Conservation (phyloP, 2,113 vertebrate genomes). For the Toxotes chatareus region DNA sequence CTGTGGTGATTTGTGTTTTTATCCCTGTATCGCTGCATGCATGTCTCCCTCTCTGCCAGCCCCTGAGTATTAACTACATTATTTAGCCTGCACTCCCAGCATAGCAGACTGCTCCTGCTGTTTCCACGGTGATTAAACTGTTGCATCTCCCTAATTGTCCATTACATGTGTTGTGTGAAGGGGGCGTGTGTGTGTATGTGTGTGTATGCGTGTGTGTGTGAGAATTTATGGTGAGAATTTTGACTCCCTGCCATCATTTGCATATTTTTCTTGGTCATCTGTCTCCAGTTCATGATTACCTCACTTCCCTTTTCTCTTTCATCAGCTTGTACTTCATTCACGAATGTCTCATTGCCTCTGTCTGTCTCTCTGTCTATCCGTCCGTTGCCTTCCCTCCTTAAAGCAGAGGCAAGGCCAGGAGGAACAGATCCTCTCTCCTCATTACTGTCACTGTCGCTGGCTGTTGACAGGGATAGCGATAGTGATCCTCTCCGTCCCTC, state of each 20-base stretch:
- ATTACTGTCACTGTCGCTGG: constrained; percentile 18
- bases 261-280: neutral
- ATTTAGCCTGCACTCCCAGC: constrained; percentile 25
- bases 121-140: constrained; percentile 63
- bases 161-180: constrained; percentile 17
- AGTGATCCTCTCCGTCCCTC: constrained; percentile 33
- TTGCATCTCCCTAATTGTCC: constrained; percentile 47
- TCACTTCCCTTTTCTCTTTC: neutral
- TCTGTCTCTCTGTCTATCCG: neutral
- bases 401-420: constrained; percentile 3
- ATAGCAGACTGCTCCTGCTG: constrained; percentile 25
- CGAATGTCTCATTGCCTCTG: neutral
- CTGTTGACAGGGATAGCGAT: constrained; percentile 22
- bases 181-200: neutral
- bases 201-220: neutral
- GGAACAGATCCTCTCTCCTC: constrained; percentile 13
- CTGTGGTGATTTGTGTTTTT: constrained; percentile 41
- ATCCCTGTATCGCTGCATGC: neutral
- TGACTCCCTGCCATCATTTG: constrained; percentile 14
- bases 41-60: constrained; percentile 20
- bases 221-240: constrained; percentile 1
- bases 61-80: constrained; percentile 29
- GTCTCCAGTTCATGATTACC: neutral
- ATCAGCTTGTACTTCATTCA: constrained; percentile 20
- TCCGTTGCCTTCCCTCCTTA: neutral